phyloP scores from a whole-genome alignment of 2,888 invertebrate species.

The Allophyes oxyacanthae region DNA sequence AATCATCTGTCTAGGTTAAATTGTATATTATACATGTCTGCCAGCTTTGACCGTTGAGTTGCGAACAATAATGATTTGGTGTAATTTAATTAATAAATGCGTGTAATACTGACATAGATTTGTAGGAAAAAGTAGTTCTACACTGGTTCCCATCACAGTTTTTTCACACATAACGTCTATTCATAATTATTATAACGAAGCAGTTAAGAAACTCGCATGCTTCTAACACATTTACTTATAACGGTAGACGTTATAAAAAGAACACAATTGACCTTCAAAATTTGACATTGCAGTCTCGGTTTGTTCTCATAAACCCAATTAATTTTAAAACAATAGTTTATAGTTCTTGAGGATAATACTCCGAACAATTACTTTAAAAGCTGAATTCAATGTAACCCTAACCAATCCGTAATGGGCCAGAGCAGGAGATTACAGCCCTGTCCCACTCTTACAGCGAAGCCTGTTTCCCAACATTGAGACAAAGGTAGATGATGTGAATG shows the following conservation, averaged over 20 bases:
- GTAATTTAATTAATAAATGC: neutral
- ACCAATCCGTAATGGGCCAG: no score
- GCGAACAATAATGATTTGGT: no score
- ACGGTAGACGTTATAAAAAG: conserved; percentile 43
- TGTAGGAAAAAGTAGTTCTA: neutral
- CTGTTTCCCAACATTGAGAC: no score
- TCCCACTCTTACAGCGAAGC: no score
- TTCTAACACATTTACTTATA: conserved; percentile 48
- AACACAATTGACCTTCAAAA: conserved; percentile 58
- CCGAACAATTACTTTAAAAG: no score
- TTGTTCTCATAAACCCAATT: conserved; percentile 33
- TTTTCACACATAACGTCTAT: conserved; percentile 8
- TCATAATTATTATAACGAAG: conserved; percentile 23
- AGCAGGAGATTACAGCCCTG: no score
- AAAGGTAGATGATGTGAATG: no score
- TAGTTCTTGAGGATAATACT: neutral
- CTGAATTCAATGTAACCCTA: no score
- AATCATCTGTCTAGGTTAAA: no score
- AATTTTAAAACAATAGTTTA: conserved; percentile 23
- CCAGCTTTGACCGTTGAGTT: no score
- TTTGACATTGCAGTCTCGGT: conserved; percentile 45
- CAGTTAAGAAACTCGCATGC: conserved; percentile 47
- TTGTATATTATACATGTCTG: no score
- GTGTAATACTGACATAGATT: neutral
- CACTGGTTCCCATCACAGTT: neutral